Conservation (phyloP, 2,888 invertebrate species). For the Alitta virens region DNA sequence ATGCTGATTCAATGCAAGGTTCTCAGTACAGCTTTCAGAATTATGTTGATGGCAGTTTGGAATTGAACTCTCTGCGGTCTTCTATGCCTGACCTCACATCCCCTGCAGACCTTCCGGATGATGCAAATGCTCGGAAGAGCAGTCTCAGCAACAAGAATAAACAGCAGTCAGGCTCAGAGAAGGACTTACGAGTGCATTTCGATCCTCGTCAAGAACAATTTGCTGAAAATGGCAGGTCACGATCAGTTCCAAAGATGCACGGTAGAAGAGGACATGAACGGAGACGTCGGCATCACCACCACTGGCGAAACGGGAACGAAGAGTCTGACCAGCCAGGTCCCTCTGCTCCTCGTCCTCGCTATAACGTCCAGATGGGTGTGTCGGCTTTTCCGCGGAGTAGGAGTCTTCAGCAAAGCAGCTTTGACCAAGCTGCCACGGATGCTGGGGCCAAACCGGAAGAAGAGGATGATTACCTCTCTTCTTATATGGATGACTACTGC, state of each 20-base stretch:
- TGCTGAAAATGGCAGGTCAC: constrained; percentile 2
- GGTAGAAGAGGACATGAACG: constrained; percentile 18
- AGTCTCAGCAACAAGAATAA: constrained; percentile 22
- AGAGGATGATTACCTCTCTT: constrained; percentile 7
- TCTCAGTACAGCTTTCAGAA: not conserved
- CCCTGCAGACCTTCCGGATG: constrained; percentile 24
- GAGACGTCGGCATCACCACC: constrained; percentile 16
- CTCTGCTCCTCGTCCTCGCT: constrained; percentile 47
- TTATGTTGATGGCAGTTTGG: not conserved
- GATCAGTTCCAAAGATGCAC: constrained; percentile 7
- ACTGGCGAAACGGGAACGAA: not conserved
- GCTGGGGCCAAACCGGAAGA: not conserved
- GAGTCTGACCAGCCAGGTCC: not conserved
- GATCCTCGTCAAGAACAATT: constrained; percentile 20
- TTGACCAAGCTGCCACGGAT: too few relatives aligned
- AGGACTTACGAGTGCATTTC: constrained; percentile 42
- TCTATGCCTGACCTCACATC: constrained; percentile 55
- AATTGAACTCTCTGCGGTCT: constrained; percentile 38
- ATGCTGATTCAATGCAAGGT: constrained; percentile 9
- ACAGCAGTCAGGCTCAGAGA: constrained; percentile 41
- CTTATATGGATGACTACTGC: constrained; percentile 71
- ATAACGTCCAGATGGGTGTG: constrained; percentile 31
- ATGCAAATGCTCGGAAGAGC: constrained; percentile 31
- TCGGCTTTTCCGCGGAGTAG: constrained; percentile 16
- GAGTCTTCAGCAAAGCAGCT: not conserved